phyloP scores from a whole-genome alignment of 2,113 vertebrate species.

The Mobula birostris region DNA sequence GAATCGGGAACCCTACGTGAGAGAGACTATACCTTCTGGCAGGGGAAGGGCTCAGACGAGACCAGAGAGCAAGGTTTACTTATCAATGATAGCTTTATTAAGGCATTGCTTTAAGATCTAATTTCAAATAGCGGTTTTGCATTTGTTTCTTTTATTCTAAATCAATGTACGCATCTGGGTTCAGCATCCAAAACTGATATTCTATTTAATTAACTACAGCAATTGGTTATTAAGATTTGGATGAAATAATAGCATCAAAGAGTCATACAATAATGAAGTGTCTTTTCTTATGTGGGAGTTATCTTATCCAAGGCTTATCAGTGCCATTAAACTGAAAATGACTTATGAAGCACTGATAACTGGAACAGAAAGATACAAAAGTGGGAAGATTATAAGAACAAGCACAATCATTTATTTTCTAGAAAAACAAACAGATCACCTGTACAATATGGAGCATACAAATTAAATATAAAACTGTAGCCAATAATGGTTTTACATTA shows the following conservation, averaged over 20 bases:
- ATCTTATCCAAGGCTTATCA: neutral
- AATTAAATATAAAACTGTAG: slow-evolving; percentile 31
- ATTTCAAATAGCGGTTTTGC: neutral
- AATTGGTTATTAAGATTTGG: neutral
- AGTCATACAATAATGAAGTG: neutral
- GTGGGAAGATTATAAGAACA: neutral
- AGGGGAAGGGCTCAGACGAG: too few relatives aligned
- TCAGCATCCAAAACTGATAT: neutral
- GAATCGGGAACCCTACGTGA: too few relatives aligned
- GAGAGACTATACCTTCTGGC: too few relatives aligned
- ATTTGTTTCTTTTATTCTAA: neutral
- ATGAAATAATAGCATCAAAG: neutral
- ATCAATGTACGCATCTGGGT: neutral
- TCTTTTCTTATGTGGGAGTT: neutral
- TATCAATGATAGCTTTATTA: neutral
- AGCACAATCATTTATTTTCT: slow-evolving; percentile 30
- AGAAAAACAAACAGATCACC: slow-evolving; percentile 20
- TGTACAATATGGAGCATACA: neutral
- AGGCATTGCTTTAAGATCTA: neutral
- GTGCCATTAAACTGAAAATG: neutral
- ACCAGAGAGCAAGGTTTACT: neutral
- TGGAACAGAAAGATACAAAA: neutral
- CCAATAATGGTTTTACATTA: slow-evolving; percentile 8
- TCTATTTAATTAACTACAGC: neutral
- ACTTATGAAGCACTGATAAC: neutral